Evolutionary conservation across 2,113 vertebrate species (phyloP).

Genomic region (Callopanchax toddi): DNA sequence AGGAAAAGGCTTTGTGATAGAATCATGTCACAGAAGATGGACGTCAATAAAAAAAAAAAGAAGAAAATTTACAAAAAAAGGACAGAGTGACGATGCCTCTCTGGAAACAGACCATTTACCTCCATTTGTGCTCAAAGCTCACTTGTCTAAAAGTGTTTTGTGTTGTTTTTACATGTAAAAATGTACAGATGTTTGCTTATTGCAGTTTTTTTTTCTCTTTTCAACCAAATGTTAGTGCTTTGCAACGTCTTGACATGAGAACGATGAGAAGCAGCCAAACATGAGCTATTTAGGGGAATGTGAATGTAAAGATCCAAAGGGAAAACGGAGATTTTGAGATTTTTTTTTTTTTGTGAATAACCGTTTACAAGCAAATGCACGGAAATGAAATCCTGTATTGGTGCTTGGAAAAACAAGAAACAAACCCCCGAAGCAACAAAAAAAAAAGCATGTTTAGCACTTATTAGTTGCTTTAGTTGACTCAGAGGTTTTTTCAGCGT

Average conservation of each 20-base stretch:
- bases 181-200: constrained; percentile 37
- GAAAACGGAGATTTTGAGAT: background rate
- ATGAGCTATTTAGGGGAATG: background rate
- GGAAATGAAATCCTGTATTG: background rate
- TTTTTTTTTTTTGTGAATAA: no score
- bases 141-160: constrained; percentile 23
- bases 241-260: constrained; percentile 20
- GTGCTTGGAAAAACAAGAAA: background rate
- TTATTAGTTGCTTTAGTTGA: constrained; percentile 41
- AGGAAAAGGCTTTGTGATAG: constrained; percentile 1
- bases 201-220: constrained; percentile 4
- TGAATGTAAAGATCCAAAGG: constrained; percentile 36
- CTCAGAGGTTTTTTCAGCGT: constrained; percentile 26
- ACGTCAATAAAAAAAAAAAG: constrained; percentile 11
- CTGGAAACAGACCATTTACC: constrained; percentile 51
- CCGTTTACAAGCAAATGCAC: no score
- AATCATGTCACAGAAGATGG: background rate
- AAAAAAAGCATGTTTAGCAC: constrained; percentile 41
- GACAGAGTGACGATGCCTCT: constrained; percentile 3
- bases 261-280: constrained; percentile 12
- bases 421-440: background rate
- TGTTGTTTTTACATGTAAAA: constrained; percentile 29
- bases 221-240: constrained; percentile 33
- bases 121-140: constrained; percentile 51
- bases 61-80: no score